A percentile compares a stretch with the other conserved stretches of the same genome.
Conservation (phyloP, 2,797 vertebrate genomes). For the Schizothorax lantsangensis region DNA sequence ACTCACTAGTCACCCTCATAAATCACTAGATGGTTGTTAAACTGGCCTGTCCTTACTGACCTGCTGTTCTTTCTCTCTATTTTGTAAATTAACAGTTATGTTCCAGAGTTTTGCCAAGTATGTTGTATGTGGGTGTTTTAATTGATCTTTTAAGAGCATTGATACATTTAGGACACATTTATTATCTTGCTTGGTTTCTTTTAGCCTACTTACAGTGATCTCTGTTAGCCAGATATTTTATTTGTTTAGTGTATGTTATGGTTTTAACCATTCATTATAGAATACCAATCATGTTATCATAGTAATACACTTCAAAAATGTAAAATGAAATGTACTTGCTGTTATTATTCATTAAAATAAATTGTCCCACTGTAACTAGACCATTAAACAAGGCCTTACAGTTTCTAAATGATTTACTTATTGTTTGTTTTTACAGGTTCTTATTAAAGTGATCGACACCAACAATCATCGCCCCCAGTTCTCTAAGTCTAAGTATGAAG, state of each 20-base stretch:
- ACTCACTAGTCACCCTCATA: background rate
- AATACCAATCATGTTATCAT: background rate
- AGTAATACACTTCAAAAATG: background rate
- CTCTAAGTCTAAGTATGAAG: constrained; percentile 87
- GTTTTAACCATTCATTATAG: background rate
- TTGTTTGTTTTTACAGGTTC: constrained; percentile 78
- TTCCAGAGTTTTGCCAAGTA: background rate
- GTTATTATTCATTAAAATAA: background rate
- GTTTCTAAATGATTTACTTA: background rate
- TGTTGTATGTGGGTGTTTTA: background rate
- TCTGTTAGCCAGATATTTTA: background rate
- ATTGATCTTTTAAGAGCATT: background rate
- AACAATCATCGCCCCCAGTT: constrained; percentile 98
- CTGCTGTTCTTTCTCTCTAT: background rate
- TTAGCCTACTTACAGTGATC: background rate
- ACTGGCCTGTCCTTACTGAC: background rate
- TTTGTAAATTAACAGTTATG: background rate
- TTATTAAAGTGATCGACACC: constrained; percentile 96
- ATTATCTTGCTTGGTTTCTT: background rate
- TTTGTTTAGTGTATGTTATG: background rate
- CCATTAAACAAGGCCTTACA: background rate
- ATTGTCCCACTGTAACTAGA: background rate
- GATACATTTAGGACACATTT: background rate
- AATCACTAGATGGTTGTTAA: background rate
- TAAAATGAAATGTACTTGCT: background rate